Evolutionary conservation across 2,888 invertebrate genomes (phyloP), one percentile per base, ranked within the genome.

Genomic region (Ochropleura plecta): DNA sequence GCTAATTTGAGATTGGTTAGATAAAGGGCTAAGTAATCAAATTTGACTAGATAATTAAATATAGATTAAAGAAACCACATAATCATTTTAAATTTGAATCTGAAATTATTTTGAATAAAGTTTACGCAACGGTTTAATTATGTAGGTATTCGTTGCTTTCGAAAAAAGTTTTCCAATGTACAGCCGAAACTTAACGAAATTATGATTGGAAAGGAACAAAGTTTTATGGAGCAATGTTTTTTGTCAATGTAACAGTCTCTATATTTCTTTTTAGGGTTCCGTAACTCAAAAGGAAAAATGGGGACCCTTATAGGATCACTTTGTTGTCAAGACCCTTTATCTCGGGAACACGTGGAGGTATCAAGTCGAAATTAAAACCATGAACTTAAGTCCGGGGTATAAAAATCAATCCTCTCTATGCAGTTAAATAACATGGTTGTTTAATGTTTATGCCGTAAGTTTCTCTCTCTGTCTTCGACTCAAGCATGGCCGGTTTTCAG

Each of bases 111-210:
- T 81, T 65, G 51, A 51, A 76, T 76, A 76, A 59, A 76, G 68
- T 57, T 63, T 70, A 75, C 42, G 51, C 51, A 53, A 44, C 62
- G 40, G 49, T 8, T 46, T 63, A 75, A 67, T 81, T 68, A 64
- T 51, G 44, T 65, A 70, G 30, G 30, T 30, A 30, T 30, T 30
- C 30, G 30, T 30, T 30, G 53, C 49, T 81, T 81, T 68, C 14
- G 18, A 20, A 76, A 70, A 79, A 76, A 80, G 70, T 79, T 81
- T 81, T 68, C 66, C 62, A 55, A 66, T 79, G 63, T 81, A 68
- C 42, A 40, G 59, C 57, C 30, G 63, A 81, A 81, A 68, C 48
- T 81, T 40, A 44, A 79, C 48, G 20, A 79, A 79, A 79, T 79
- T 62, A 62, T 59, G 81, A 70, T 76, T 68, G 57, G 16, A 66